Conservation (phyloP, 2,113 vertebrate genomes). For the Corythaeola cristata region DNA sequence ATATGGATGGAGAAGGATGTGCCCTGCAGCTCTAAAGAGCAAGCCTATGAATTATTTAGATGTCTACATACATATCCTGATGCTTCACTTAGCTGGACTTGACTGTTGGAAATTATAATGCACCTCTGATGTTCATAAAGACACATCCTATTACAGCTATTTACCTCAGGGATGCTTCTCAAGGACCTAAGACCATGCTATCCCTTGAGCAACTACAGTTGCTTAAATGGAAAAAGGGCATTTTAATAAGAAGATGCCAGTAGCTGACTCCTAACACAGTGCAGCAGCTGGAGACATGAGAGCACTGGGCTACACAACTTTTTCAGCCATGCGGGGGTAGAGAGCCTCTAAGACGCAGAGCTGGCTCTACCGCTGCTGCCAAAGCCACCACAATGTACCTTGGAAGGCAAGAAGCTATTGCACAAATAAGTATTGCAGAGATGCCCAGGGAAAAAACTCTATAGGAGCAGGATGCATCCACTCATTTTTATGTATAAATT, state of each 20-base stretch:
- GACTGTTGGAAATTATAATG: neutral
- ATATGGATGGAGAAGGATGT: neutral
- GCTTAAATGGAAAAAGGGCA: neutral
- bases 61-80: neutral
- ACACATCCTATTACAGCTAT: neutral
- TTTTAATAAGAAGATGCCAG: neutral
- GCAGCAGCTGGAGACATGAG: neutral
- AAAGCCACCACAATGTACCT: neutral
- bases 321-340: rapidly evolving
- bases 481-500: neutral
- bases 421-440: too few relatives aligned
- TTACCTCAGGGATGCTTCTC: neutral
- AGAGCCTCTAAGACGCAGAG: neutral
- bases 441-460: too few relatives aligned
- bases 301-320: neutral
- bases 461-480: neutral
- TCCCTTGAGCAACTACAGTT: neutral
- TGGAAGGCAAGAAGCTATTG: too few relatives aligned
- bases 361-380: neutral
- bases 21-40: neutral
- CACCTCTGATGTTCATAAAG: neutral
- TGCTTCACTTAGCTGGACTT: neutral
- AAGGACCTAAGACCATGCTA: neutral
- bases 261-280: neutral
- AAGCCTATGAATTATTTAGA: neutral